A percentile compares a stretch with the other conserved stretches of the same genome.
Evolutionary conservation across 2,113 vertebrate genomes (phyloP).

Genomic region (Heterotilapia buettikoferi): DNA sequence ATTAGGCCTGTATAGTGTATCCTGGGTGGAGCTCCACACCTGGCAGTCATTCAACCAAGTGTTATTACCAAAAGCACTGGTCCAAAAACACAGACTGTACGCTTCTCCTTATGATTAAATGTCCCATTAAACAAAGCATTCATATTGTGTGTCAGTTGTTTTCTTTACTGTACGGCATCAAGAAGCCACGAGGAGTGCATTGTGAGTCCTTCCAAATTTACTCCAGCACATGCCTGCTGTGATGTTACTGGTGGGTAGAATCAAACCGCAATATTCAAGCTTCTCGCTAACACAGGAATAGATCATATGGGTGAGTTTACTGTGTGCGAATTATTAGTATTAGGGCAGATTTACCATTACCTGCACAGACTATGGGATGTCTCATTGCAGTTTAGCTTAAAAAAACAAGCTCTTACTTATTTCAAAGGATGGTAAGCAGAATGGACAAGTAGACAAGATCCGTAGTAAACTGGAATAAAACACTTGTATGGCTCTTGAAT

Average conservation of each 20-base stretch:
- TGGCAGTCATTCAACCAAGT: neutral
- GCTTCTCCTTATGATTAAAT: neutral
- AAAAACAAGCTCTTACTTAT: neutral
- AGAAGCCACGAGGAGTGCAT: neutral
- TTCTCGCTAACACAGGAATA: neutral
- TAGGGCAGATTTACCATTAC: neutral
- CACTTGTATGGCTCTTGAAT: neutral
- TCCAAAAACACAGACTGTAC: neutral
- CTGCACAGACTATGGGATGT: neutral
- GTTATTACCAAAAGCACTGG: neutral
- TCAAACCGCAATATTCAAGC: neutral
- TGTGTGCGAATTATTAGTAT: neutral
- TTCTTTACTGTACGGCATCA: neutral
- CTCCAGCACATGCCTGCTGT: neutral
- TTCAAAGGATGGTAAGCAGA: neutral
- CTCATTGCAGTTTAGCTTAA: neutral
- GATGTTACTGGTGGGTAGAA: neutral
- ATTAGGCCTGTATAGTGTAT: neutral
- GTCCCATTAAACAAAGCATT: neutral
- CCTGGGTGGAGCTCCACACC: neutral
- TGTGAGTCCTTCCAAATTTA: neutral
- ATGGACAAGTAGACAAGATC: neutral
- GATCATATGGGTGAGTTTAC: neutral
- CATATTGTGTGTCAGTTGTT: neutral
- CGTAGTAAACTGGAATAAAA: fast-evolving